phyloP scores from a whole-genome alignment of 2,113 vertebrate species.

The Pungitius pungitius region DNA sequence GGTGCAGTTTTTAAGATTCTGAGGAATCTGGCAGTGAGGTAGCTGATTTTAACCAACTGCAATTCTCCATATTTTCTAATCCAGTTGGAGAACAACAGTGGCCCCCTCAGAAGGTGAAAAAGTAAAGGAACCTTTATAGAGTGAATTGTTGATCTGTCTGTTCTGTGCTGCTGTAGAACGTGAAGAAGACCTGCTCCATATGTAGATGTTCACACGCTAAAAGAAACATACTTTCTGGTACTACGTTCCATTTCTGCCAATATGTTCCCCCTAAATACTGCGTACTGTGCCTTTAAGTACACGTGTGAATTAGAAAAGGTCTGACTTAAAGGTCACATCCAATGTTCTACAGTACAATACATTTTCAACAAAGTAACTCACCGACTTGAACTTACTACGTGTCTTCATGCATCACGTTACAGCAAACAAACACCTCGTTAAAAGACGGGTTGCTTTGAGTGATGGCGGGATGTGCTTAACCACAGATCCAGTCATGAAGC shows the following conservation, averaged over 20 bases:
- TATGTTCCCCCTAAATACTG: background rate
- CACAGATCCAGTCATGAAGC: conserved; percentile 5
- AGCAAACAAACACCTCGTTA: conserved; percentile 16
- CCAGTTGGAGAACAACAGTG: too few relatives aligned
- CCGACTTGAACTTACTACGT: conserved; percentile 22
- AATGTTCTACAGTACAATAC: conserved; percentile 17
- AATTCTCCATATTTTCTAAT: too few relatives aligned
- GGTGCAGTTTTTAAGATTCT: too few relatives aligned
- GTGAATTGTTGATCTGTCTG: too few relatives aligned
- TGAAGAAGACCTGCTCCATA: too few relatives aligned
- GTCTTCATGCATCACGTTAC: conserved; percentile 7
- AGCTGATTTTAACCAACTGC: too few relatives aligned
- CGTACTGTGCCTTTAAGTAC: background rate
- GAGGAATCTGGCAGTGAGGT: too few relatives aligned
- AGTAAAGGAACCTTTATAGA: too few relatives aligned
- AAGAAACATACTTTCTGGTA: background rate
- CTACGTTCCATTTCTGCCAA: background rate
- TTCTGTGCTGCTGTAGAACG: too few relatives aligned
- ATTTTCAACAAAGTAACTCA: conserved; percentile 5
- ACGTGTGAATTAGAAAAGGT: background rate
- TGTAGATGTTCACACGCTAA: background rate
- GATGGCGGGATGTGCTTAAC: background rate
- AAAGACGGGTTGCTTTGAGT: conserved; percentile 20
- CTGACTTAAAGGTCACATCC: conserved; percentile 22
- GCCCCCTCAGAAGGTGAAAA: too few relatives aligned